Evolutionary conservation across 1,140 invertebrate genomes (phyloP).

Genomic region (Parapsyche elsis): DNA sequence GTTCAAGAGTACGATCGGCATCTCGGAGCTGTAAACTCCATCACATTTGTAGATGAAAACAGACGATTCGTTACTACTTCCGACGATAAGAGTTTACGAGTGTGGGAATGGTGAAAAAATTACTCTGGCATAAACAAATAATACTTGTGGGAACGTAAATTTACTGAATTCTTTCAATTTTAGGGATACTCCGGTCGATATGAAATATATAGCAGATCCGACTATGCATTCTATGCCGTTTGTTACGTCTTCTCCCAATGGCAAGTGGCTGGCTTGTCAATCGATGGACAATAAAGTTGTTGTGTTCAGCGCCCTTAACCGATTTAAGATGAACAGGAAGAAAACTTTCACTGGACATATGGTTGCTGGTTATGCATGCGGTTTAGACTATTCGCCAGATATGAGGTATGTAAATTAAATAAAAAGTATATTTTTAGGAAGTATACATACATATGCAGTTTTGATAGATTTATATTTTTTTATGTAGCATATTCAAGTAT

Average conservation of each 20-base stretch:
- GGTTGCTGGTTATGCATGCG: slow-evolving; percentile 99
- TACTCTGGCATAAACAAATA: slow-evolving; percentile 35
- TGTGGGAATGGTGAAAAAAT: slow-evolving; percentile 94
- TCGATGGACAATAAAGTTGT: slow-evolving; percentile 99
- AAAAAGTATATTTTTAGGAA: neutral
- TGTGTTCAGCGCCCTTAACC: slow-evolving; percentile 96
- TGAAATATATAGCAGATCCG: slow-evolving; percentile 99
- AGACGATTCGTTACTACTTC: slow-evolving; percentile 97
- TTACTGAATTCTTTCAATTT: slow-evolving; percentile 36
- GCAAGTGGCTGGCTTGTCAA: slow-evolving; percentile 99
- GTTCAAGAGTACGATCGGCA: slow-evolving; percentile 99
- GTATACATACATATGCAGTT: too few relatives aligned
- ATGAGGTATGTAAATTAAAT: slow-evolving; percentile 81
- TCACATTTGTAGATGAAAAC: slow-evolving; percentile 99
- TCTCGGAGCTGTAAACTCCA: slow-evolving; percentile 97
- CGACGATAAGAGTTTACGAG: slow-evolving; percentile 97
- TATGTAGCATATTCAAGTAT: too few relatives aligned
- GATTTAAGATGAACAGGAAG: slow-evolving; percentile 97
- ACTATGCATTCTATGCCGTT: slow-evolving; percentile 99
- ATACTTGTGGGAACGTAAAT: too few relatives aligned
- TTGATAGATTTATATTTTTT: too few relatives aligned
- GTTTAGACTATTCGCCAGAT: slow-evolving; percentile 97
- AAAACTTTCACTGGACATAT: slow-evolving; percentile 99
- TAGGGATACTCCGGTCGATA: slow-evolving; percentile 99
- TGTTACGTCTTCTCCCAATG: slow-evolving; percentile 93